These are phyloP conservation scores for Pangasius djambal DNA, from an alignment of 2,797 vertebrate genomes.

Conservation along the genomic window DNA sequence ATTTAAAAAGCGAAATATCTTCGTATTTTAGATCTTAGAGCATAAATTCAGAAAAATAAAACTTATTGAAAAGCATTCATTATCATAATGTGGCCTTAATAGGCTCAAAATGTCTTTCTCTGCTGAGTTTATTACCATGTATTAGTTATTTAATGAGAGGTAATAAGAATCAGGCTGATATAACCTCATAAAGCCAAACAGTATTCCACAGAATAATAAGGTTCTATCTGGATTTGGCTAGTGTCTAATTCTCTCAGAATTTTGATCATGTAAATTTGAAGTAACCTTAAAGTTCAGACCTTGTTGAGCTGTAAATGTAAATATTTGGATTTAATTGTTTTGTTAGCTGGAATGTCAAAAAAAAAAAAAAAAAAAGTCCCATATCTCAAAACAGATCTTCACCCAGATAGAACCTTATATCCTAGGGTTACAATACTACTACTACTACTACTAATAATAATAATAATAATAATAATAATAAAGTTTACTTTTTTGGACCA, in stretches of 20 bases:
- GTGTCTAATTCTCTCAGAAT: background rate
- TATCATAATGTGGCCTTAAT: background rate
- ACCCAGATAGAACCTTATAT: background rate
- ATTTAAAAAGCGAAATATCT: background rate
- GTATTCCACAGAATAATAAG: background rate
- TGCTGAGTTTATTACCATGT: constrained; percentile 6
- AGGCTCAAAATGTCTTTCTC: background rate
- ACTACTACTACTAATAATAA: too few species aligned
- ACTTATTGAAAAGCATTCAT: background rate
- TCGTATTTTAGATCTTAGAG: background rate
- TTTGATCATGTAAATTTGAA: background rate
- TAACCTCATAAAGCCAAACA: too few species aligned
- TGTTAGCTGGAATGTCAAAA: background rate
- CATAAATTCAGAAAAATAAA: background rate
- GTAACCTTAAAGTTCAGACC: background rate
- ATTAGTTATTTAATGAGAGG: background rate
- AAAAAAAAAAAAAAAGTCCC: background rate
- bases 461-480: too few species aligned
- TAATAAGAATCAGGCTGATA: background rate
- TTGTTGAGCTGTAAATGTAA: background rate
- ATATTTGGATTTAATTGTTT: background rate
- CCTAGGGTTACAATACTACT: background rate
- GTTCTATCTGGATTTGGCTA: background rate
- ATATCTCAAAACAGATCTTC: background rate
- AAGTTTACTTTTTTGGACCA: background rate